Evolutionary conservation across 2,113 vertebrate genomes (phyloP), one percentile per base, ranked within the genome.

Genomic region (Turdus rufiventris): DNA sequence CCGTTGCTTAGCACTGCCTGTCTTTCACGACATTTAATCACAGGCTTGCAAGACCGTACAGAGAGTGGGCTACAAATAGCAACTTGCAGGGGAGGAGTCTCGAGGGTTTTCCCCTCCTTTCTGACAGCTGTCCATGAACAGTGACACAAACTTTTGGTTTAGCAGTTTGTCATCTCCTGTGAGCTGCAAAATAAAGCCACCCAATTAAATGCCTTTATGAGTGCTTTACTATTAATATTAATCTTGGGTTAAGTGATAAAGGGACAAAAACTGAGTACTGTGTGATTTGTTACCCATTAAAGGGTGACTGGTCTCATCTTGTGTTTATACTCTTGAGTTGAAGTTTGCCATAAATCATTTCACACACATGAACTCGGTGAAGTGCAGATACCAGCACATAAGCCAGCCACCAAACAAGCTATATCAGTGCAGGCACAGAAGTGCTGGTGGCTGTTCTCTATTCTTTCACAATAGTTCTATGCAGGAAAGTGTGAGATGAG

Each of bases 1-100:
- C 28, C 0, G 71, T 80, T 89, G 95, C 91, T 93, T 92, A 94
- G 90, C 81, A 28, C 79, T 83, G 86, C n/a, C 15, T 48, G 62
- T 51, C 56, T 85, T 84, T 74, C 33, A 28, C 80, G 77, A 77
- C 16, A 31, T 61, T 93, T 54, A 74, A 58, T 86, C 11, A 21
- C 26, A 83, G 89, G 34, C 28, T 74, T 65, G 57, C 67, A 62
- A 61, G 76, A 73, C 80, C 54, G 14, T 3, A 29, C 38, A 89
- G 62, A 88, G 74, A 65, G 43, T 3, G 2, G 43, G 40, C 68
- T 88, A 42, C 63, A 74, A 78, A 92, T 43, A 74, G 70, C 63
- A 88, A 8, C 40, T 74, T 60, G 36, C 73, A 84, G 43, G 20
- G 42, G 42, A 85, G 48, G 72, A 82, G 43, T 33, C 87, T 83